Evolutionary conservation across 1,140 invertebrate genomes (phyloP), one percentile per base, ranked within the genome.

Genomic region (Drosophila murphyi): DNA sequence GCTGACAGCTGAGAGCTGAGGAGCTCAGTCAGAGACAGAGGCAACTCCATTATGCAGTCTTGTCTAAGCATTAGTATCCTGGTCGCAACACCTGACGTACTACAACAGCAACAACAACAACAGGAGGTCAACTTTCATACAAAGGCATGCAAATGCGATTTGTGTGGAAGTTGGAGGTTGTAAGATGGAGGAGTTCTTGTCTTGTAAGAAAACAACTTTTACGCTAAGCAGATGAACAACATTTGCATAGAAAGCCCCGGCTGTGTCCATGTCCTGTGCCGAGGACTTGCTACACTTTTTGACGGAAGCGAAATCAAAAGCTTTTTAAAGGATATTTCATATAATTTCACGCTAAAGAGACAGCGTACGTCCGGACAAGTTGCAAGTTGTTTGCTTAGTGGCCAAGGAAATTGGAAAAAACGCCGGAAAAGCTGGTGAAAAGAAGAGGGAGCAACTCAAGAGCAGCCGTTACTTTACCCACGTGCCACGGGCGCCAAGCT

Each of bases 321-420:
- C 85, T 89, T 89, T 89, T 89, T 89, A 89, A 89, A 89, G 85
- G 85, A 89, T 89, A 85, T 88, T 88, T 87, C 69, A 82, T 80
- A 83, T 75, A 88, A 88, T 83, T 88, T 74, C 60, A 77, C 80
- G 77, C 83, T 81, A 76, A 78, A 81, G 63, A 72, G 72, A 63
- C 70, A 63, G 56, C 70, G 35, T 57, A 48, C 43, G 72, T 61
- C 60, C 48, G 77, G 43, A 50, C 68, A 31, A 54, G 35, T 54
- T 72, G 34, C 76, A 59, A 68, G 72, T 72, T 72, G 82, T 82
- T 88, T 88, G 76, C 69, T 67, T 68, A 88, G 76, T 59, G 68
- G 62, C 65, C 74, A 51, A 71, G 52, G 68, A 80, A 83, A 83
- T 75, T 78, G 80, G 67, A 88, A 78, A 69, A 71, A 61, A 61